These are phyloP conservation scores for Phyllotreta striolata DNA, from an alignment of 2,888 invertebrate genomes.

Conservation along the genomic window DNA sequence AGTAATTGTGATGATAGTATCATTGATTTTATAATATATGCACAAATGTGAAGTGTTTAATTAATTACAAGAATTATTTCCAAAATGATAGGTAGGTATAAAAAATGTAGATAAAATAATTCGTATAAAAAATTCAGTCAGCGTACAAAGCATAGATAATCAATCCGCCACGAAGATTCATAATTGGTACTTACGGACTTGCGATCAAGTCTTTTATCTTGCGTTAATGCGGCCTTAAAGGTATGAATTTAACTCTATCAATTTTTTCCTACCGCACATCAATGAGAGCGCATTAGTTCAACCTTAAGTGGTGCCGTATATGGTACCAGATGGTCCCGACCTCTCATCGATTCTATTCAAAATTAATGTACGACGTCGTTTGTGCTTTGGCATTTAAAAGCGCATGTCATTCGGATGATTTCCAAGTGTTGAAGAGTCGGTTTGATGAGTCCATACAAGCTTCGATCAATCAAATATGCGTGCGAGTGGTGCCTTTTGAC, in stretches of 20 bases:
- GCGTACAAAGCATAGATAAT: not conserved
- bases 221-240: conserved; percentile 25
- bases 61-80: too few species aligned
- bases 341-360: conserved; percentile 33
- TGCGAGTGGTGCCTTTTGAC: conserved; percentile 6
- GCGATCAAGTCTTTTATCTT: conserved; percentile 4
- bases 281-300: conserved; percentile 13
- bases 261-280: conserved; percentile 17
- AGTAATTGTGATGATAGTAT: too few species aligned
- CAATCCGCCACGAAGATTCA: conserved; percentile 2
- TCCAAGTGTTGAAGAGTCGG: conserved; percentile 29
- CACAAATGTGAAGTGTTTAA: too few species aligned
- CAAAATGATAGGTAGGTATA: too few species aligned
- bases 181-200: not conserved
- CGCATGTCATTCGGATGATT: conserved; percentile 30
- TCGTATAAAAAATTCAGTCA: too few species aligned
- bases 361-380: conserved; percentile 33
- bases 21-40: too few species aligned
- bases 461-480: conserved; percentile 31
- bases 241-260: conserved; percentile 31
- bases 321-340: conserved; percentile 33
- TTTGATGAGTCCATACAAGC: conserved; percentile 27
- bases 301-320: conserved; percentile 37
- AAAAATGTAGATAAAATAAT: too few species aligned
- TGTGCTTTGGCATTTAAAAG: conserved; percentile 25